These are phyloP conservation scores for Blomia tropicalis DNA, from an alignment of 2,888 invertebrate genomes.

Conservation along the genomic window DNA sequence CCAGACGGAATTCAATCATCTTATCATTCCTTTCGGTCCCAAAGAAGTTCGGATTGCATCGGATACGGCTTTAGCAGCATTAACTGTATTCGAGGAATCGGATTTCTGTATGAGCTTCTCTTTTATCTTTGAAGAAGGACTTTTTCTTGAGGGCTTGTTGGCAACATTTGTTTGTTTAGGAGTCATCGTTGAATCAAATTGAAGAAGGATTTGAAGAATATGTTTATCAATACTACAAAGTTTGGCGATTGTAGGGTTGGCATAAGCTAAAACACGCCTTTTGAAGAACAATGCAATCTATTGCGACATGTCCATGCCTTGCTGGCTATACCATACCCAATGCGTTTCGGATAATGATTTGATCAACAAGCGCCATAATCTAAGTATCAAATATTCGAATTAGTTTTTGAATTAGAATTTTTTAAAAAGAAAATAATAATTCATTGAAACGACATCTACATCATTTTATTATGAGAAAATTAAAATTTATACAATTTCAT, in stretches of 20 bases:
- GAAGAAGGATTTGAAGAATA: background rate
- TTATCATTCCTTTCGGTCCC: slow-evolving; percentile 98
- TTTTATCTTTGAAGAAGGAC: slow-evolving; percentile 37
- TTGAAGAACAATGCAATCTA: background rate
- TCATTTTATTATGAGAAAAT: too few relatives aligned
- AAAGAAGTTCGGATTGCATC: slow-evolving; percentile 97
- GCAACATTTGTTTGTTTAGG: background rate
- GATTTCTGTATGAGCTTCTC: slow-evolving; percentile 80
- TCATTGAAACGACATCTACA: too few relatives aligned
- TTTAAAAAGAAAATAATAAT: too few relatives aligned
- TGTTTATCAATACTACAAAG: too few relatives aligned
- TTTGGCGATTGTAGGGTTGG: too few relatives aligned
- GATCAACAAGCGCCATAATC: too few relatives aligned
- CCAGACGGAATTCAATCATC: slow-evolving; percentile 95
- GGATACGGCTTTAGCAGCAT: slow-evolving; percentile 95
- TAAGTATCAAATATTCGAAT: too few relatives aligned
- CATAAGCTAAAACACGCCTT: too few relatives aligned
- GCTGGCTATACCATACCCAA: background rate
- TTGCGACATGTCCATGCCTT: background rate
- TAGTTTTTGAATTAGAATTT: too few relatives aligned
- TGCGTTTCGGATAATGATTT: too few relatives aligned
- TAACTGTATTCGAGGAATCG: slow-evolving; percentile 81
- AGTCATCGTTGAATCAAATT: background rate
- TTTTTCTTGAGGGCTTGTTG: background rate
- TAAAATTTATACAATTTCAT: too few relatives aligned